phyloP scores from a whole-genome alignment of 2,888 invertebrate species.

The Frankliniella fusca region DNA sequence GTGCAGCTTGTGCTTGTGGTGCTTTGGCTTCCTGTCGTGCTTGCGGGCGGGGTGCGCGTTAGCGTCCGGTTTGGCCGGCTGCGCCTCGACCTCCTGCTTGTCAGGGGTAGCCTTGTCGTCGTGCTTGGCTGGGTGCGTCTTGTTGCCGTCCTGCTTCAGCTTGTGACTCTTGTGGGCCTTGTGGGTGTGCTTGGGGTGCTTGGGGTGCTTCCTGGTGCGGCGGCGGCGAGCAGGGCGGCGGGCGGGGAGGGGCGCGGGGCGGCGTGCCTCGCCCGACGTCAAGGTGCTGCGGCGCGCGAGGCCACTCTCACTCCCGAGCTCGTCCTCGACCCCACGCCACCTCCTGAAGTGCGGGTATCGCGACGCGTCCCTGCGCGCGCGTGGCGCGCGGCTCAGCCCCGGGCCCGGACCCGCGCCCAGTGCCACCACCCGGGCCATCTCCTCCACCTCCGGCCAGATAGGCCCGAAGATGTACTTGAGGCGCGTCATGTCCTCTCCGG shows the following conservation, averaged over 20 bases:
- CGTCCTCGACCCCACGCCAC: not conserved
- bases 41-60: too few relatives aligned
- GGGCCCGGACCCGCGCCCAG: not conserved
- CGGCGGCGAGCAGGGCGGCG: not conserved
- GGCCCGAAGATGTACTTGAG: slow-evolving; percentile 14
- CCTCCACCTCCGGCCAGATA: slow-evolving; percentile 8
- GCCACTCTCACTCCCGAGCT: not conserved
- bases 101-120: not conserved
- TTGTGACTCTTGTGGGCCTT: not conserved
- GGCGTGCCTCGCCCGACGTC: not conserved
- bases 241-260: not conserved
- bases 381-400: not conserved
- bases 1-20: not conserved
- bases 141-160: not conserved
- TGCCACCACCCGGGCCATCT: not conserved
- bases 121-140: not conserved
- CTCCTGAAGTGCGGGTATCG: not conserved
- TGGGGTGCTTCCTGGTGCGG: not conserved
- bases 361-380: not conserved
- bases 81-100: too few relatives aligned
- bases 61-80: too few relatives aligned
- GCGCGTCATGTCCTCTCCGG: not conserved
- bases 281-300: not conserved
- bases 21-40: not conserved
- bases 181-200: not conserved